Evolutionary conservation across 2,888 invertebrate genomes (phyloP).

Genomic region (Mayetiola destructor): DNA sequence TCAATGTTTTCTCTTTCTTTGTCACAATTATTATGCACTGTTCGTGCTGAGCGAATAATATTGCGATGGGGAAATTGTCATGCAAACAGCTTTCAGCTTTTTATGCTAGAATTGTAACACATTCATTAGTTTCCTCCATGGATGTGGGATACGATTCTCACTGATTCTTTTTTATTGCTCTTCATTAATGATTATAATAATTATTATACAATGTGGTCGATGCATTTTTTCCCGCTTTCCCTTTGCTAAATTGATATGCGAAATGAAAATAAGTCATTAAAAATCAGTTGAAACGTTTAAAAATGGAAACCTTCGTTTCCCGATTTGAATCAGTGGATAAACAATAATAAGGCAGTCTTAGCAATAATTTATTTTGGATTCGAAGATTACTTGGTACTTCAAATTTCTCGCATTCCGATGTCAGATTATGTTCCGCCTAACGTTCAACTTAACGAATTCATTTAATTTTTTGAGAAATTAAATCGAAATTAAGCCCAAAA

Average conservation of each 20-base stretch:
- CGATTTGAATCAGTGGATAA: not conserved
- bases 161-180: slow-evolving; percentile 8
- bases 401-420: too few species aligned
- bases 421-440: too few species aligned
- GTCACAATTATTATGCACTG: not conserved
- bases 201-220: slow-evolving; percentile 1
- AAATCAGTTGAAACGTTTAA: not conserved
- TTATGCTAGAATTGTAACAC: slow-evolving; percentile 2
- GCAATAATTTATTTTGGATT: too few species aligned
- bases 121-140: not conserved
- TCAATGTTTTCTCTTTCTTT: not conserved
- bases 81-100: too few species aligned
- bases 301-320: not conserved
- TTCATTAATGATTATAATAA: slow-evolving; percentile 8
- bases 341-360: too few species aligned
- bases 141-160: too few species aligned
- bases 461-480: too few species aligned
- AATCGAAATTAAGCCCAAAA: too few species aligned
- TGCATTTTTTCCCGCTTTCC: not conserved
- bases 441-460: too few species aligned
- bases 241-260: not conserved
- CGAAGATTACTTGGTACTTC: too few species aligned
- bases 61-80: not conserved
- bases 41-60: slow-evolving; percentile 4
- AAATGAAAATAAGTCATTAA: slow-evolving; percentile 11